Base-by-base conservation (phyloP, 2,113 vertebrate species). In the Chinchilla lanigera region DNA sequence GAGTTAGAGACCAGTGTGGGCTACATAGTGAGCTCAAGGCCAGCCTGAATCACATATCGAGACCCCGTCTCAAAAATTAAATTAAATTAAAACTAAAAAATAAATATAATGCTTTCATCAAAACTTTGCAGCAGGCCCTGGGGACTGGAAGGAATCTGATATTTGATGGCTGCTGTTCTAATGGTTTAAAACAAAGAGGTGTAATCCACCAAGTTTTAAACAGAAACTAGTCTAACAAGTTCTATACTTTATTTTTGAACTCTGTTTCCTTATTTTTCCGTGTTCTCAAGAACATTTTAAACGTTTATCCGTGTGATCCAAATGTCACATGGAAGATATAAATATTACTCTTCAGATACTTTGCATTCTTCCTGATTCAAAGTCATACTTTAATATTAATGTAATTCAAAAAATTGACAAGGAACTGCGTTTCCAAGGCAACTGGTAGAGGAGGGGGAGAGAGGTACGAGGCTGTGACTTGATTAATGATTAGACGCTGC, bases 241-340 rank as follows among this genome's bases (percentile, higher is more conserved):
- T 98, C 98, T 97, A 87, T 94, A 97, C 97, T 98, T 98, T 97
- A 86, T 81, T 98, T 98, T 96, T 98, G 95, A 98, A 98, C 97
- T 98, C 97, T 56, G 86, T 97, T 98, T 98, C 98, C 97, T 98
- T 97, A 98, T 98, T 98, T 97, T 97, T 82, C 92, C 87, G 17
- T 38, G 92, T 93, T 98, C 97, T 97, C 56, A 80, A 95, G 97
- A 98, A 98, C 96, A 96, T 95, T 97, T 98, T 95, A 97, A 98
- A 97, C 94, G 20, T 98, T 88, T 61, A 98, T 94, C 96, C 85
- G 26, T 71, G 97, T 0, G 0, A 98, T 92, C 82, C 92, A 90
- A 97, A 97, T 92, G 97, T 97, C 94, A 98, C 0, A 56, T 93
- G 96, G 93, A 88, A 80, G 97, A 97, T 95, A 98, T 90, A 98